phyloP scores from a whole-genome alignment of 2,113 vertebrate species.

The Vanacampus margaritifer region DNA sequence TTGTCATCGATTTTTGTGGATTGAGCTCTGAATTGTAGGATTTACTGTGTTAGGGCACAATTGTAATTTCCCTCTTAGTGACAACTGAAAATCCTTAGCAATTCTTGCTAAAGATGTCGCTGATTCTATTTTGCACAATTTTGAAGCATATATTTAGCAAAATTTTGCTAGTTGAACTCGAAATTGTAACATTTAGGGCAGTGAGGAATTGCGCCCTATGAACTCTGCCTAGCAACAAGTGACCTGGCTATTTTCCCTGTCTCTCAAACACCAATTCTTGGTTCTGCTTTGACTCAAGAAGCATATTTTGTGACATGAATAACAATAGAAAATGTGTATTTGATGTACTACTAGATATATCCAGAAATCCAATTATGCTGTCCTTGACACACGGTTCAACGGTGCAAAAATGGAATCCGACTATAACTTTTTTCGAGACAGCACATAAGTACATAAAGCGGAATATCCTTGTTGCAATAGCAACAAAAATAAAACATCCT shows the following conservation, averaged over 20 bases:
- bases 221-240: not conserved
- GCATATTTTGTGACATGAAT: not conserved
- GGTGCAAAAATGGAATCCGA: not conserved
- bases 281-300: not conserved
- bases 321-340: not conserved
- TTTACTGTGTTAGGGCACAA: too few species aligned
- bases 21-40: too few species aligned
- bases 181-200: not conserved
- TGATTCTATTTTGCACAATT: not conserved
- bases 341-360: not conserved
- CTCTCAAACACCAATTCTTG: not conserved
- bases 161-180: not conserved
- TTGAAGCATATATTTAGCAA: not conserved
- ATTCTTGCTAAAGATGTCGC: not conserved
- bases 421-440: not conserved
- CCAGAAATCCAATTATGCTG: not conserved
- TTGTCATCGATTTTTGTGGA: too few species aligned
- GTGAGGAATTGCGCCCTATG: not conserved
- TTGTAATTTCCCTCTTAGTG: not conserved
- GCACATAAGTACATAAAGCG: not conserved
- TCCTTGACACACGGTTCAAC: not conserved
- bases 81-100: not conserved
- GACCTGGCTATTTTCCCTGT: not conserved
- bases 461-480: not conserved
- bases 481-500: not conserved